Conservation (phyloP, 2,888 invertebrate genomes). For the Andrena marginata region DNA sequence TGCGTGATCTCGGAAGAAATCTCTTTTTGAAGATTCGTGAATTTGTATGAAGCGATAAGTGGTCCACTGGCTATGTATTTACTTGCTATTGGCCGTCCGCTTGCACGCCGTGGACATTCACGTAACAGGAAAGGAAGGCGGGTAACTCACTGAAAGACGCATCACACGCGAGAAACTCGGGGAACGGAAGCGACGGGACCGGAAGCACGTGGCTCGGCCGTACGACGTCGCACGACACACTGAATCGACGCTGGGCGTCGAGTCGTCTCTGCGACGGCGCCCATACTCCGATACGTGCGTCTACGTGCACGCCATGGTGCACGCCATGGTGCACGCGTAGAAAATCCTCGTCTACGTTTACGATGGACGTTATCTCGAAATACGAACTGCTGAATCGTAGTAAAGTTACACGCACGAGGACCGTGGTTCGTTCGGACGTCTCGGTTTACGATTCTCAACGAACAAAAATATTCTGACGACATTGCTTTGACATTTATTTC, state of each 20-base stretch:
- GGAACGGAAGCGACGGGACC: slow-evolving; percentile 55
- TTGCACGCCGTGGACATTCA: slow-evolving; percentile 70
- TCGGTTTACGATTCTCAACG: no score
- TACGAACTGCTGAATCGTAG: slow-evolving; percentile 39
- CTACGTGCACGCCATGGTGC: slow-evolving; percentile 20
- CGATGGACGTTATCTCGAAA: slow-evolving; percentile 25
- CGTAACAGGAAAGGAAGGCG: slow-evolving; percentile 28
- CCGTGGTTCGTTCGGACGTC: not conserved
- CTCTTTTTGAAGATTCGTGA: not conserved
- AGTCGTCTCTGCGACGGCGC: slow-evolving; percentile 67
- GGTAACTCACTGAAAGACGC: slow-evolving; percentile 31
- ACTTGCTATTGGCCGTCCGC: slow-evolving; percentile 59
- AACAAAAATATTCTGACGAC: not conserved
- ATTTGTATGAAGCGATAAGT: not conserved
- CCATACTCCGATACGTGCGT: slow-evolving; percentile 48
- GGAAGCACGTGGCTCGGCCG: slow-evolving; percentile 71
- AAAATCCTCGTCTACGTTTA: slow-evolving; percentile 10
- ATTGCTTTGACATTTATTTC: not conserved
- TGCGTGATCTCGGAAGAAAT: not conserved
- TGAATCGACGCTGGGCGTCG: slow-evolving; percentile 68
- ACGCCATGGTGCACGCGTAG: slow-evolving; percentile 40
- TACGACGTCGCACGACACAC: slow-evolving; percentile 75
- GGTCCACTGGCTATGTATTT: slow-evolving; percentile 48
- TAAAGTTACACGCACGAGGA: slow-evolving; percentile 7
- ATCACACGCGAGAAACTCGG: slow-evolving; percentile 47